Conservation (phyloP, 1,140 invertebrate species). For the Drosophila simulans region DNA sequence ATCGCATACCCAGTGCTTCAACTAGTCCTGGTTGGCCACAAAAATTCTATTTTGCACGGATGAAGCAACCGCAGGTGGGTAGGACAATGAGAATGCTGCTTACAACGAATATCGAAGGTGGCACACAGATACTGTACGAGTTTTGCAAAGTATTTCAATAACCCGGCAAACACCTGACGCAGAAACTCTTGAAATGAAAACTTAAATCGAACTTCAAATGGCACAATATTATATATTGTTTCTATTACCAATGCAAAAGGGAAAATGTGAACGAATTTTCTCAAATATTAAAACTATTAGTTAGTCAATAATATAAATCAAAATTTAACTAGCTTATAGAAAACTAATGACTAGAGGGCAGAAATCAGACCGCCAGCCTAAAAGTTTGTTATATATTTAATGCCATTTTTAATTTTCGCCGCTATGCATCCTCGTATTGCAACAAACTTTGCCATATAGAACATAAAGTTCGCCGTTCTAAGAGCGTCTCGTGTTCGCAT, state of each 20-base stretch:
- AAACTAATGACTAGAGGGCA: no score
- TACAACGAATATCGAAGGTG: neutral
- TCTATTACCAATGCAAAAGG: no score
- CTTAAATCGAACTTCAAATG: neutral
- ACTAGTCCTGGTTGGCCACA: neutral
- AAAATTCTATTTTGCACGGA: neutral
- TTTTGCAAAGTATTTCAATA: neutral
- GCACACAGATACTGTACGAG: neutral
- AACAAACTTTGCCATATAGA: constrained; percentile 7
- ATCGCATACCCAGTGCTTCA: neutral
- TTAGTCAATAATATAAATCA: no score
- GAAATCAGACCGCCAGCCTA: no score
- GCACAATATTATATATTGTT: neutral
- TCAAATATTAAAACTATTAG: no score
- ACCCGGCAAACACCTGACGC: neutral
- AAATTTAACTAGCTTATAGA: no score
- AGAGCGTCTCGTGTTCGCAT: constrained; percentile 1
- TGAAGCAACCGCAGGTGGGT: neutral
- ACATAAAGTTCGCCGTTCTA: constrained; percentile 12
- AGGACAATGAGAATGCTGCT: neutral
- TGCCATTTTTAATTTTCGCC: neutral
- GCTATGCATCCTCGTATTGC: neutral
- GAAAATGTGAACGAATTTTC: no score
- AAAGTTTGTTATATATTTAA: no score
- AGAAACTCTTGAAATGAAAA: neutral